These are phyloP conservation scores for Microtus obscurus DNA, from an alignment of 2,797 vertebrate species.

Conservation along the genomic window DNA sequence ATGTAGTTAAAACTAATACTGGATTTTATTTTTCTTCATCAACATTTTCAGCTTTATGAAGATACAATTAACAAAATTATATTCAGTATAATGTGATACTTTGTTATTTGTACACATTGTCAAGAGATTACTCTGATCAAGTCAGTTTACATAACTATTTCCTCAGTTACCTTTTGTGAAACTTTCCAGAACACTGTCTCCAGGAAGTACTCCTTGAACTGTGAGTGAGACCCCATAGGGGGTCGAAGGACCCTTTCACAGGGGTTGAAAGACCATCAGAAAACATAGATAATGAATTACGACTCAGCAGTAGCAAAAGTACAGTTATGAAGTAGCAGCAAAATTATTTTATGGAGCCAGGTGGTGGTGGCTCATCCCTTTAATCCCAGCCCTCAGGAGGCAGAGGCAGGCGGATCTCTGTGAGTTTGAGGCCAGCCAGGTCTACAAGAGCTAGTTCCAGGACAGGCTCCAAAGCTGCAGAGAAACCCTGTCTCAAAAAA, in stretches of 20 bases:
- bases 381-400: too few species aligned
- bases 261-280: background rate
- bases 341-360: background rate
- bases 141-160: background rate
- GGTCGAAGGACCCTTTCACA: background rate
- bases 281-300: background rate
- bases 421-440: too few species aligned
- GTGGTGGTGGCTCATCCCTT: too few species aligned
- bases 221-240: background rate
- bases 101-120: background rate
- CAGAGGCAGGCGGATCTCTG: too few species aligned
- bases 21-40: conserved; percentile 20
- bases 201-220: background rate
- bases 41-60: conserved; percentile 42
- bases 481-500: too few species aligned
- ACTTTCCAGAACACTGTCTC: background rate
- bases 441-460: too few species aligned
- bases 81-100: background rate
- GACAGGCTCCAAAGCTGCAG: too few species aligned
- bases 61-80: background rate
- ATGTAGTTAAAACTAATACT: conserved; percentile 22
- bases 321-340: background rate
- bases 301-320: background rate
- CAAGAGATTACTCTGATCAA: background rate
- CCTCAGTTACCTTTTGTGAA: background rate